phyloP scores from a whole-genome alignment of 1,140 invertebrate species.

The Solenopsis invicta region DNA sequence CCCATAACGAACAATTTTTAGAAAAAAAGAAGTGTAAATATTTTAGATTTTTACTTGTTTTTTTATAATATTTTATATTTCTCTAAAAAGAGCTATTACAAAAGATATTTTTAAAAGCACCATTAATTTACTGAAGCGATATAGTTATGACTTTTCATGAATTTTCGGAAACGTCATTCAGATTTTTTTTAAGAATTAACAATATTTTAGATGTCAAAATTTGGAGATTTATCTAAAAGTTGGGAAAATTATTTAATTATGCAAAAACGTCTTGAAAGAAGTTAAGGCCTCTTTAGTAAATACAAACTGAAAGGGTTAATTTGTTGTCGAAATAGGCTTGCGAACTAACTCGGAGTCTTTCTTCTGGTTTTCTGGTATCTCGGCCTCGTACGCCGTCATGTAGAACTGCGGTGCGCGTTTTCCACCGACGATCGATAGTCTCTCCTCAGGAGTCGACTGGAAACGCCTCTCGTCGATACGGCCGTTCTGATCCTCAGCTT shows the following conservation, averaged over 20 bases:
- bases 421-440: slow-evolving; percentile 96
- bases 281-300: neutral
- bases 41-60: neutral
- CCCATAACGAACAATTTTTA: neutral
- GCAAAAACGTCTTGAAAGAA: neutral
- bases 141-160: neutral
- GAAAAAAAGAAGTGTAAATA: neutral
- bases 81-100: neutral
- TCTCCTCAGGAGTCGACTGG: slow-evolving; percentile 96
- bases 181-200: neutral
- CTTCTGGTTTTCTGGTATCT: slow-evolving; percentile 98
- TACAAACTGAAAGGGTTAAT: neutral
- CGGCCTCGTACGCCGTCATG: slow-evolving; percentile 96
- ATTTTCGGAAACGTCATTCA: too few species aligned
- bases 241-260: neutral
- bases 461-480: slow-evolving; percentile 95
- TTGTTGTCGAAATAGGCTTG: slow-evolving; percentile 9
- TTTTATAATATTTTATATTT: neutral
- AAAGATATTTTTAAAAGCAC: neutral
- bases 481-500: slow-evolving; percentile 98
- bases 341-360: slow-evolving; percentile 96
- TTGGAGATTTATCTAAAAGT: neutral
- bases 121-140: neutral
- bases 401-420: slow-evolving; percentile 98
- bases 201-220: neutral